Evolutionary conservation across 2,888 invertebrate genomes (phyloP).

Genomic region (Stenchaetothrips biformis): DNA sequence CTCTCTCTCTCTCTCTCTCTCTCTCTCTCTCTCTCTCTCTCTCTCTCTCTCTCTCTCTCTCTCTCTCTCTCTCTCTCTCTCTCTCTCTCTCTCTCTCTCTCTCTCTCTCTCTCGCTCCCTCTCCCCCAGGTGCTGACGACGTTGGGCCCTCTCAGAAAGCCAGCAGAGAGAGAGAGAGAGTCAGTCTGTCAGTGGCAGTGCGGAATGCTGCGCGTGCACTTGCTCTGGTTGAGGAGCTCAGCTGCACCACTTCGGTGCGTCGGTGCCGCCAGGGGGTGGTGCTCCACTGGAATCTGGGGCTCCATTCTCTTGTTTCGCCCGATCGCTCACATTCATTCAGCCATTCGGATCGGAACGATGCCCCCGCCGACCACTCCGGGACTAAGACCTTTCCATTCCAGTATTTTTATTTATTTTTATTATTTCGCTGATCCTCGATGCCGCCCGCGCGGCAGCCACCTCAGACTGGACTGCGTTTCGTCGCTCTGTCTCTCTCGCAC

Average conservation of each 20-base stretch:
- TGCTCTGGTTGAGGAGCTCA: not conserved
- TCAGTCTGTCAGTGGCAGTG: no score
- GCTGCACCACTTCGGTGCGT: not conserved
- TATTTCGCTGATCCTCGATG: no score
- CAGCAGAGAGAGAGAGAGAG: not conserved
- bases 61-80: not conserved
- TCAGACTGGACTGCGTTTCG: no score
- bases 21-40: not conserved
- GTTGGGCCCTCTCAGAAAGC: not conserved
- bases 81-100: not conserved
- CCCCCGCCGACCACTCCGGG: no score
- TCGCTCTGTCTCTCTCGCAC: no score
- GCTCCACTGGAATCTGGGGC: not conserved
- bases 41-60: not conserved
- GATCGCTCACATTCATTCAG: not conserved
- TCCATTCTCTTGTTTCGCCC: not conserved
- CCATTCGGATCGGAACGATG: not conserved
- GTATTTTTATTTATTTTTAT: no score
- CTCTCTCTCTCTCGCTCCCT: not conserved
- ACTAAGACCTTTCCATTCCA: no score
- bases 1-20: not conserved
- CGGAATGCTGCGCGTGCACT: not conserved
- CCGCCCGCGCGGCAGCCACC: no score
- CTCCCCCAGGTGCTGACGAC: not conserved
- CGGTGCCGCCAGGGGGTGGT: not conserved